Evolutionary conservation across 2,888 invertebrate species (phyloP), one percentile per base, ranked within the genome.

Genomic region (Danaus chrysippus): DNA sequence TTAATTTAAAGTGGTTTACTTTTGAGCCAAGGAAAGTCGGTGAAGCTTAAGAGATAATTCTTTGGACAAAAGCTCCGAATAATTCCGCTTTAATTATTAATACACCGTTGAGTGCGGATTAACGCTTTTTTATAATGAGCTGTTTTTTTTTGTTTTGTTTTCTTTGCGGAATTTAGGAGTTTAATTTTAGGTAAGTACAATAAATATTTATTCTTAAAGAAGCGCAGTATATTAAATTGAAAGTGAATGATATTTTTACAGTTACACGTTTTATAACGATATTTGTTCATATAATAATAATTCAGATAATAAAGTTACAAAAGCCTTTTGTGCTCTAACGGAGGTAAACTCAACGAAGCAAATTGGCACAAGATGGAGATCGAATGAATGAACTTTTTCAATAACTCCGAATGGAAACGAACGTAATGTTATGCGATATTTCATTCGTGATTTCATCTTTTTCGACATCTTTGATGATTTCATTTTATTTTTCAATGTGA

Each of bases 51-150:
- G 58, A 75, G 78, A 79, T 82, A 79, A 82, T 79, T 75, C 79
- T 76, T 72, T 68, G 76, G 78, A 81, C 78, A 83, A 84, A 83
- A 76, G 76, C 77, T 68, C 70, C 64, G 71, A 76, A 79, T 80
- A 76, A 81, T 76, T 74, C 84, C 82, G 79, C 76, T 77, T 85
- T 86, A 83, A 87, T 86, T 85, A 87, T 84, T 84, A 86, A 86
- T 85, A 81, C 78, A 74, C 80, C 75, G 76, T 74, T 74, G 78
- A 79, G 78, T 71, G 69, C 69, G 78, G 84, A 84, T 85, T 85
- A 85, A 73, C 74, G 80, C 23, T 34, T 34, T 34, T 34, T 34
- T 34, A 34, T 34, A 34, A 34, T 34, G 23, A 34, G 23, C 2
- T 34, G 23, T 0, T 23, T 23, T 0, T n/a, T 34, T 34, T 34